These are phyloP conservation scores for Seriola aureovittata DNA, from an alignment of 2,113 vertebrate species.

Conservation along the genomic window DNA sequence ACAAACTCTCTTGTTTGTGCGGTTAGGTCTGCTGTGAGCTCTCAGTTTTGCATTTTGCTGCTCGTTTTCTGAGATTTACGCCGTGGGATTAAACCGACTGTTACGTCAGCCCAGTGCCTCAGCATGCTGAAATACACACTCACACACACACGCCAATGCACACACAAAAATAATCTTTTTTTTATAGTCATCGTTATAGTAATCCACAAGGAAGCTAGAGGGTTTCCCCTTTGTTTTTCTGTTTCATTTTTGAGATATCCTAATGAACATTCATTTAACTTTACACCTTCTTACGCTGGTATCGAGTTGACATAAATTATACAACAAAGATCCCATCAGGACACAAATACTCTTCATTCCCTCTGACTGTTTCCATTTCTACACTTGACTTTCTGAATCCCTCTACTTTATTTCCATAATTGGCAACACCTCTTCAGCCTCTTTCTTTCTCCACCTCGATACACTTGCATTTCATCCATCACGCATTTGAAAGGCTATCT, in stretches of 20 bases:
- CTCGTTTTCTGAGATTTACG: slow-evolving; percentile 67
- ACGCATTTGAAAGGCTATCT: slow-evolving; percentile 55
- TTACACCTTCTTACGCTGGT: not conserved
- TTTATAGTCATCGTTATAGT: slow-evolving; percentile 43
- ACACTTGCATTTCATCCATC: slow-evolving; percentile 44
- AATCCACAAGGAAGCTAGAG: slow-evolving; percentile 50
- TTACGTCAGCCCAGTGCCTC: slow-evolving; percentile 64
- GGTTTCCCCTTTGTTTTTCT: slow-evolving; percentile 13
- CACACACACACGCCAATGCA: not conserved
- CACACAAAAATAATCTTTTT: slow-evolving; percentile 53
- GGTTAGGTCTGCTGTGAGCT: slow-evolving; percentile 32
- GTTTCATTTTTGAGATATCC: slow-evolving; percentile 8
- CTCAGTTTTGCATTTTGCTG: slow-evolving; percentile 56
- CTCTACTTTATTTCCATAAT: slow-evolving; percentile 20
- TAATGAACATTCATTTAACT: slow-evolving; percentile 13
- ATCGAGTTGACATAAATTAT: not conserved
- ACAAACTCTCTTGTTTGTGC: slow-evolving; percentile 45
- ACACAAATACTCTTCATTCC: slow-evolving; percentile 2
- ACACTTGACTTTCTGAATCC: not conserved
- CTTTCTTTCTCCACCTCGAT: slow-evolving; percentile 19
- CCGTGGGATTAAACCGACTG: slow-evolving; percentile 67
- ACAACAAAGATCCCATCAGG: not conserved
- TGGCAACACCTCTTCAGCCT: slow-evolving; percentile 3
- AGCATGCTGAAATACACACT: slow-evolving; percentile 27
- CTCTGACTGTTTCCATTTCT: not conserved